Evolutionary conservation across 2,797 vertebrate species (phyloP), one percentile per base, ranked within the genome.

Genomic region (Micropoecilia bifurca): DNA sequence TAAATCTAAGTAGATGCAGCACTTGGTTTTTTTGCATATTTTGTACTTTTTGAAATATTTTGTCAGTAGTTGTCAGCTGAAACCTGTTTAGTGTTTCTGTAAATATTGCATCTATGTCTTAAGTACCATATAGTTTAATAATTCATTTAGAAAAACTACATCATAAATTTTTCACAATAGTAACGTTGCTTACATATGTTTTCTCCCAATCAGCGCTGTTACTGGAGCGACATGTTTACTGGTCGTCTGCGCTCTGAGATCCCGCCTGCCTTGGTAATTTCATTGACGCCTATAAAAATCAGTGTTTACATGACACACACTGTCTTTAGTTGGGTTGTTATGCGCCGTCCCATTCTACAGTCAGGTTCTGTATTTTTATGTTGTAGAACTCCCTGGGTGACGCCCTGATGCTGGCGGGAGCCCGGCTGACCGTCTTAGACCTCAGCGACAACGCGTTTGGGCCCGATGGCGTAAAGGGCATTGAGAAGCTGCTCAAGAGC

Each of bases 201-300:
- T 33, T 16, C n/a, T 61, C 43, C 89, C 84, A 61, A 82, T 71
- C 90, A 99, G 99, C 95, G 96, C 78, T 99, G 98, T 93, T 97
- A 98, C 81, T 99, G 99, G 99, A 99, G 98, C 33, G 99, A 99
- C 90, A 99, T 99, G 98, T 99, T 99, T 90, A 99, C 99, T 0
- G 98, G 99, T 55, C 97, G 99, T 28, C 93, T 99, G 78, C 97
- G 98, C 63, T 95, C 97, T 4, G 98, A 99, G 95, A 99, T 99
- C 85, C 99, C 99, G 39, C 95, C 97, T 12, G 97, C 98, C 43
- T 90, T 99, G 97, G 99, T 99, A 95, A 94, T 7, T 47, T 82
- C 25, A n/a, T 8, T 45, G 5, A 8, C 14, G 7, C 41, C 25
- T 45, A 45, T 9, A 30, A 2, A 68, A n/a, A 45, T 45, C 68